Evolutionary conservation across 53 echinoderm and acorn worm species (phyloP), one percentile per base, ranked within the genome.

Genomic region (Echinarachnius parma): DNA sequence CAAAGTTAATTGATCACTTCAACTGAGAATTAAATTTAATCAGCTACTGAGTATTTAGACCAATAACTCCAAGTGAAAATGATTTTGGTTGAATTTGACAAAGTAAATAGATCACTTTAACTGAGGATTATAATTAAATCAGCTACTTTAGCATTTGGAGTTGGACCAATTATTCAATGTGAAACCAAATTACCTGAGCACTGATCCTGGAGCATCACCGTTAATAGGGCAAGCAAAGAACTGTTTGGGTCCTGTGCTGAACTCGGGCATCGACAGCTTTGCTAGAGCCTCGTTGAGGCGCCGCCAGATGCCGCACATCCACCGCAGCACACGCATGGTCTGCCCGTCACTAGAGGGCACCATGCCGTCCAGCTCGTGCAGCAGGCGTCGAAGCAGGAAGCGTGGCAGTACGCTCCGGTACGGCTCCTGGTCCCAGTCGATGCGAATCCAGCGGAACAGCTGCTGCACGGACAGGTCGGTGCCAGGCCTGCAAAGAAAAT

Each of bases 371-470:
- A 48, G 36, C 19, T 66, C 78, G 48, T 81, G 81, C 58, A 84
- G 61, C 26, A 90, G 81, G 14, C 84, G 90, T 8, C 87, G 72
- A 9, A 85, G 80, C 31, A 89, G 71, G 62, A 77, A 60, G 18
- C 87, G 77, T 8, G 83, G 77, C 1, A 94, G 79, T 34, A 86
- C 71, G 68, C 94, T 84, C 30, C 80, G 75, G 19, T 87, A 83
- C 10, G 95, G 95, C 53, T 95, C 90, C 34, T 80, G 78, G 60
- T 95, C 95, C 83, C 90, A 90, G 62, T 90, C 87, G 31, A 95
- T 78, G 22, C 82, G 87, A 25, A 95, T 82, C 95, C 90, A 95
- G 13, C 94, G 89, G 49, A 90, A 90, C 33, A 72, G 84, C 53
- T 95, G 95, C 76, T 95, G 95, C 23, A 82, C 62, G 13, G 90